phyloP scores from a whole-genome alignment of 1,140 invertebrate species.

The Acyrthosiphon pisum region DNA sequence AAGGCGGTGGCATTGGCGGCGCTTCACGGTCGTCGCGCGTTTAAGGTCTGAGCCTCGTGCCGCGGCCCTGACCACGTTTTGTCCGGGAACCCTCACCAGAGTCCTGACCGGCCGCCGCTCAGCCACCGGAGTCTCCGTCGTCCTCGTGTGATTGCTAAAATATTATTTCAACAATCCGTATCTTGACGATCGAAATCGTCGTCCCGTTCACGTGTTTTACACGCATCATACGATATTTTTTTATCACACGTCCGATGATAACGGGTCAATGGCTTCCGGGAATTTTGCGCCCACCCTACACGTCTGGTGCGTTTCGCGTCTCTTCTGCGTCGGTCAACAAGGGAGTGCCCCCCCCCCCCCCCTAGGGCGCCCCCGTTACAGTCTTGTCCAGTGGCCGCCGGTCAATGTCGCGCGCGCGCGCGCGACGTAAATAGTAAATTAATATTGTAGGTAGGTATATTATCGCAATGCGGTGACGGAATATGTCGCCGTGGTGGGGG shows the following conservation, averaged over 20 bases:
- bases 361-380: no score
- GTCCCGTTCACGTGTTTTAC: slow-evolving; percentile 42
- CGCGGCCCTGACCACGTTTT: slow-evolving; percentile 1
- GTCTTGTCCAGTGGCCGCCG: not conserved
- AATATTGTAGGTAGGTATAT: no score
- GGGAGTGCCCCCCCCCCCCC: not conserved
- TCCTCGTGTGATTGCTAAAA: no score
- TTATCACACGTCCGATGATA: slow-evolving; percentile 20
- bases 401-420: not conserved
- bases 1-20: not conserved
- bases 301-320: not conserved
- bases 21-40: not conserved
- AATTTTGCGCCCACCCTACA: not conserved
- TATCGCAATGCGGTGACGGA: not conserved
- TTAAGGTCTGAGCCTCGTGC: not conserved
- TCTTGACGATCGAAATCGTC: no score
- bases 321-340: no score
- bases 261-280: slow-evolving; percentile 7
- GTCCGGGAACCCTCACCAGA: no score
- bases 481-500: not conserved
- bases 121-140: not conserved
- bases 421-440: not conserved
- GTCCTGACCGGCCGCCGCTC: not conserved
- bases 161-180: not conserved
- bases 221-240: slow-evolving; percentile 3